Evolutionary conservation across 23 tunicate genomes (phyloP), one percentile per base, ranked within the genome.

Genomic region (Corella eumyota): DNA sequence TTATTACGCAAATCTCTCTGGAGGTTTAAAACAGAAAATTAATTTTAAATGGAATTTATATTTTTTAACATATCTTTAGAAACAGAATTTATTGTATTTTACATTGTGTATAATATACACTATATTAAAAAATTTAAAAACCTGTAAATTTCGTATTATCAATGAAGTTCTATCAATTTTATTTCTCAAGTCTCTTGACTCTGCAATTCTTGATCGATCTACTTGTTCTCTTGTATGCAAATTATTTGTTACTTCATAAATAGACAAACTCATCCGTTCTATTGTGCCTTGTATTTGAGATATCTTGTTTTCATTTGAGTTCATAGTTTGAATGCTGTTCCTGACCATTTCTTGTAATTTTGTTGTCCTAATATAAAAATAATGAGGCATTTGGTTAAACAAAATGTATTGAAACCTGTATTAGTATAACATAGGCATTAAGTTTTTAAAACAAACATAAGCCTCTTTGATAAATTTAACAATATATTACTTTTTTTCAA

Each of bases 241-340:
- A 23, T 33, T 23, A 2, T 45, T 40, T 3, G 55, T 47, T 17
- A 64, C 19, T 6, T 36, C 49, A 27, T 38, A 56, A 3, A 74
- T 30, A 29, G 80, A 49, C 3, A 6, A 27, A n/a, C 62, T 35
- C 64, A 66, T 4, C 31, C 71, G 64, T 28, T 74, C 80, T 23
- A 74, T 30, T 11, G 45, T 29, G 23, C 45, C 80, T 36, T 74
- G 80, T 36, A 74, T 29, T 19, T 66, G 44, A 2, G 64, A 54
- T 4, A 74, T n/a, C 56, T 74, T 74, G 80, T 64, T 74, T 35
- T 74, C 80, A 49, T 74, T 74, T 36, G 64, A 30, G 30, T 38
- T 62, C 22, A 74, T 53, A 3, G 71, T 64, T 34, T 64, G 71
- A 22, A 30, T 38, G 13, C 65, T n/a, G 2, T 38, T 23, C 1